These are phyloP conservation scores for Epinephelus awoara DNA, from an alignment of 2,797 vertebrate genomes.

Conservation along the genomic window DNA sequence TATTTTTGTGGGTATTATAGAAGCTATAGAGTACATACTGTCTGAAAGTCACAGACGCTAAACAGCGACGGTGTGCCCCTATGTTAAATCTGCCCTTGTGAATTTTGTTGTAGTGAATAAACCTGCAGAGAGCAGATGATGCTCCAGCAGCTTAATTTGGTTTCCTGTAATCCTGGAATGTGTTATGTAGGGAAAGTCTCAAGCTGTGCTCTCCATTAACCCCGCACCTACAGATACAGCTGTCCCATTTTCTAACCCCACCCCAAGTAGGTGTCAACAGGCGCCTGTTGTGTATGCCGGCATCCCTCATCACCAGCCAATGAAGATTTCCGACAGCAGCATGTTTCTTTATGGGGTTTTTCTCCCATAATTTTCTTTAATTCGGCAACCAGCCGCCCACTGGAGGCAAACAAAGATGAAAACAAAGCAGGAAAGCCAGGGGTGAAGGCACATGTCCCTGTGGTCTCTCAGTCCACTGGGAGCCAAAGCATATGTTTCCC, in stretches of 20 bases:
- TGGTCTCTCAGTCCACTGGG: slow-evolving; percentile 34
- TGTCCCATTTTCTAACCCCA: slow-evolving; percentile 30
- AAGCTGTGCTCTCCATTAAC: slow-evolving; percentile 56
- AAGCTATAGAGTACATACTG: slow-evolving; percentile 52
- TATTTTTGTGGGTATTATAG: slow-evolving; percentile 41
- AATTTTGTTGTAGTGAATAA: slow-evolving; percentile 19
- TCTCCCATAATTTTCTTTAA: slow-evolving; percentile 45
- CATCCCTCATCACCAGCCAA: slow-evolving; percentile 74
- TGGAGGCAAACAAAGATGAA: slow-evolving; percentile 38
- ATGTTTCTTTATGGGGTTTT: slow-evolving; percentile 20
- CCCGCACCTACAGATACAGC: slow-evolving; percentile 57
- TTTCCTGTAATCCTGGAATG: slow-evolving; percentile 54
- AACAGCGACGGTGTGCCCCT: slow-evolving; percentile 33
- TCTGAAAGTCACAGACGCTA: slow-evolving; percentile 33
- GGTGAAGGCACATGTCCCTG: slow-evolving; percentile 43
- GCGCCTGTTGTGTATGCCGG: slow-evolving; percentile 40
- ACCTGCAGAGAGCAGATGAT: slow-evolving; percentile 42
- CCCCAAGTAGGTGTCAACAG: slow-evolving; percentile 65
- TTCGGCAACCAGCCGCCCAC: slow-evolving; percentile 39
- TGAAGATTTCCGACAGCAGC: slow-evolving; percentile 48
- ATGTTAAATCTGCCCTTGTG: slow-evolving; percentile 20
- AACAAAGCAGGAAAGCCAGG: slow-evolving; percentile 42
- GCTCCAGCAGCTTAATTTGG: slow-evolving; percentile 53
- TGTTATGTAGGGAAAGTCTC: slow-evolving; percentile 46
- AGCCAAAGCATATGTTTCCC: slow-evolving; percentile 63